Evolutionary conservation across 2,888 invertebrate genomes (phyloP), one percentile per base, ranked within the genome.

Genomic region (Euplagia quadripunctaria): DNA sequence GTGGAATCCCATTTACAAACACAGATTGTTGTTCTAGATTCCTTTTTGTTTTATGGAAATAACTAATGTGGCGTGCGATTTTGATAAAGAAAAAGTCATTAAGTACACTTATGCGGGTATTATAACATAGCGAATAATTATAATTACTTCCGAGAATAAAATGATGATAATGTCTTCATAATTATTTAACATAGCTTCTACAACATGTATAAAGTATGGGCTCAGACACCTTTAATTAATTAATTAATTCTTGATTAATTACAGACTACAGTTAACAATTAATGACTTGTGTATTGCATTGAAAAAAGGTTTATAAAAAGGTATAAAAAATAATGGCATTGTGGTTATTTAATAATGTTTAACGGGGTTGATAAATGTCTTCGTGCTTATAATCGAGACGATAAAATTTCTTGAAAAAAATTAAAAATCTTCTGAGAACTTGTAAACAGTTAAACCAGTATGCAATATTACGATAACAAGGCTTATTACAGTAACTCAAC

Each of bases 1-100:
- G n/a, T n/a, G n/a, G n/a, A n/a, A n/a, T n/a, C n/a, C n/a, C n/a
- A n/a, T n/a, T n/a, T n/a, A n/a, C n/a, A n/a, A n/a, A n/a, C n/a
- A n/a, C n/a, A 55, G n/a, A 55, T n/a, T 63, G n/a, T 61, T 71
- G 79, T 46, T 74, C 74, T 74, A 81, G 79, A 81, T 81, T 72
- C 42, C 55, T 70, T 64, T 65, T 81, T 68, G 46, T 63, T 65
- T 41, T 4, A 41, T 81, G 42, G 68, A 74, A 70, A 81, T n/a
- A 6, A 51, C 31, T 49, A 73, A 79, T 73, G 71, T 73, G 42
- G 75, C 79, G 71, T 81, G 70, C 43, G 9, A n/a, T n/a, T 69
- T 71, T 81, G 72, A 73, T 61, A 67, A 51, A 58, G 74, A 79
- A 79, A 79, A 81, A 61, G 31, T 65, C 43, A 67, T 68, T 71